phyloP scores from a whole-genome alignment of 2,797 vertebrate genomes.

The Prionace glauca region DNA sequence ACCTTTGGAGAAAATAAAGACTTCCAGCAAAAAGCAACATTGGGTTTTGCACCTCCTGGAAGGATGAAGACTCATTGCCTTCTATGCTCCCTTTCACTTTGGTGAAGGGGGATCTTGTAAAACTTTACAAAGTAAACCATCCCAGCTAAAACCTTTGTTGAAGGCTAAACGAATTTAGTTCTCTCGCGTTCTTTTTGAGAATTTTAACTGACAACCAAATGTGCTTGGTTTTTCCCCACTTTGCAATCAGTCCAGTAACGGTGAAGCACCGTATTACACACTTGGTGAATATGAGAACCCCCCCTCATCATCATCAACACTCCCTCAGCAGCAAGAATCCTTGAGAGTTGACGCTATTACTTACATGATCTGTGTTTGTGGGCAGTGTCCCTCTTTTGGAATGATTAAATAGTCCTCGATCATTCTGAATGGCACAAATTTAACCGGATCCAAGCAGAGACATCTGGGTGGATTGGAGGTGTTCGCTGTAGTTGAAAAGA shows the following conservation, averaged over 20 bases:
- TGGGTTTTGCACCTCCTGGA: neutral
- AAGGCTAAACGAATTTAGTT: neutral
- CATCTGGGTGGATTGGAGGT: slow-evolving; percentile 54
- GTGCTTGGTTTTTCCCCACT: neutral
- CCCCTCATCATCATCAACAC: too few relatives aligned
- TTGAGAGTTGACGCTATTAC: slow-evolving; percentile 33
- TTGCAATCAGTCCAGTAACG: neutral
- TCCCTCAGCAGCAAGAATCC: neutral
- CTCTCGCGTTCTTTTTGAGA: neutral
- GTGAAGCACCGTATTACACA: neutral
- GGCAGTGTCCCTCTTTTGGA: slow-evolving; percentile 51
- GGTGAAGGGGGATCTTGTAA: neutral
- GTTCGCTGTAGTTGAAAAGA: neutral
- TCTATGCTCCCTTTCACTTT: neutral
- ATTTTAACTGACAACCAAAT: neutral
- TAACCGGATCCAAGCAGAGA: slow-evolving; percentile 46
- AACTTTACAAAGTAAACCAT: neutral
- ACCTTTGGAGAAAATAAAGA: neutral
- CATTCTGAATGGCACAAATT: neutral
- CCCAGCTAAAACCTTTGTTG: neutral
- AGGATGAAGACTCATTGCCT: neutral
- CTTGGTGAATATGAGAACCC: neutral
- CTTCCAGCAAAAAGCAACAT: neutral
- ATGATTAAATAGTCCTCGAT: slow-evolving; percentile 49
- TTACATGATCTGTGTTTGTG: slow-evolving; percentile 60